Conservation (phyloP, 2,797 vertebrate genomes). For the Chelonia mydas region DNA sequence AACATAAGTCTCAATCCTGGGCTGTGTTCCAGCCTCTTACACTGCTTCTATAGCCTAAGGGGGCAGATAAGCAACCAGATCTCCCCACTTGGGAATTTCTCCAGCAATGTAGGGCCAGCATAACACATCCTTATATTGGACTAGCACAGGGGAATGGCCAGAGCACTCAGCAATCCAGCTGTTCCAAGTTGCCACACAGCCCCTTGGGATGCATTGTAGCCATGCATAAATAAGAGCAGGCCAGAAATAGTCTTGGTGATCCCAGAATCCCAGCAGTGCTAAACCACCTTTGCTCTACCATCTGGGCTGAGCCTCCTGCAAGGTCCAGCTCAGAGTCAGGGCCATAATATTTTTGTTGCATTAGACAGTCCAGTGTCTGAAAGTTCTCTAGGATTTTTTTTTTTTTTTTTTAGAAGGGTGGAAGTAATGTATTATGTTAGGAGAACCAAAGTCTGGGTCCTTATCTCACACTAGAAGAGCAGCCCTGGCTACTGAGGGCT, state of each 20-base stretch:
- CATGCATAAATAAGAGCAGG: neutral
- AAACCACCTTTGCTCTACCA: neutral
- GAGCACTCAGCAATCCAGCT: neutral
- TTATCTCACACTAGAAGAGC: neutral
- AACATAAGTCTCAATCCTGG: neutral
- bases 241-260: conserved; percentile 13
- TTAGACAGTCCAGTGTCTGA: neutral
- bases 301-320: neutral
- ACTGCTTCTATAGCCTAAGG: neutral
- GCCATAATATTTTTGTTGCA: neutral
- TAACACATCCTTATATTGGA: neutral
- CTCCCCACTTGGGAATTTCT: too few species aligned
- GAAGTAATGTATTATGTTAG: neutral
- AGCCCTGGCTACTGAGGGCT: neutral
- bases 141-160: neutral
- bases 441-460: neutral
- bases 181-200: neutral
- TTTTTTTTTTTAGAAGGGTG: neutral
- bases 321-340: neutral
- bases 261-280: neutral
- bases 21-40: neutral
- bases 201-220: neutral
- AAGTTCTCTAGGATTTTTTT: neutral
- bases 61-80: neutral
- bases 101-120: neutral